phyloP scores from a whole-genome alignment of 2,113 vertebrate species.

The Chaenogobius annularis region DNA sequence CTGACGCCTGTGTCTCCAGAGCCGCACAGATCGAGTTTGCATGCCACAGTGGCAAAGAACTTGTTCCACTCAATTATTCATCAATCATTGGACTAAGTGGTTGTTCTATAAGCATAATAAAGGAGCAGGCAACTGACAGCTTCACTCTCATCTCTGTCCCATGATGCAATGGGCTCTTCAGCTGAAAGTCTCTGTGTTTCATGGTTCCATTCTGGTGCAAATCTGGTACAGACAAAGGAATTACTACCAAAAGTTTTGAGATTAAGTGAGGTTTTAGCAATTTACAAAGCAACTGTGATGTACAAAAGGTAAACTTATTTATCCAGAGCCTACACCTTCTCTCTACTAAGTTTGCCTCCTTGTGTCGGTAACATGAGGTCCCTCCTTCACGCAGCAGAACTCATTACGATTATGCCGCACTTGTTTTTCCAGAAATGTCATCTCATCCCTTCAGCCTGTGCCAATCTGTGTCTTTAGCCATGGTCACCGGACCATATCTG shows the following conservation, averaged over 20 bases:
- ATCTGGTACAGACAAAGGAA: neutral
- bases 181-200: constrained; percentile 43
- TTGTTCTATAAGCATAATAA: constrained; percentile 77
- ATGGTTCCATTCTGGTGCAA: constrained; percentile 23
- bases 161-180: constrained; percentile 30
- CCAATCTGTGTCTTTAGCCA: constrained; percentile 74
- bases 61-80: constrained; percentile 85
- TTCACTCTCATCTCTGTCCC: constrained; percentile 53
- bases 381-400: constrained; percentile 72
- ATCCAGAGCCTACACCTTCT: constrained; percentile 1
- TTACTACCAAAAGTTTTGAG: neutral
- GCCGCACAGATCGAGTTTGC: constrained; percentile 71
- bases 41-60: constrained; percentile 70
- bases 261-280: neutral
- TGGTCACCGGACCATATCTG: constrained; percentile 65
- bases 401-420: constrained; percentile 87
- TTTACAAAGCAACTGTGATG: neutral
- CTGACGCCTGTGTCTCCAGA: constrained; percentile 70
- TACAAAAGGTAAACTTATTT: neutral
- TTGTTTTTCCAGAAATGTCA: constrained; percentile 79
- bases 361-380: constrained; percentile 16
- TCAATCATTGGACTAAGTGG: constrained; percentile 81
- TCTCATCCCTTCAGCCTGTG: constrained; percentile 69
- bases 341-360: constrained; percentile 17
- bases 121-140: constrained; percentile 70